Evolutionary conservation across 2,797 vertebrate species (phyloP).

Genomic region (Mormyrus proboscirostris): DNA sequence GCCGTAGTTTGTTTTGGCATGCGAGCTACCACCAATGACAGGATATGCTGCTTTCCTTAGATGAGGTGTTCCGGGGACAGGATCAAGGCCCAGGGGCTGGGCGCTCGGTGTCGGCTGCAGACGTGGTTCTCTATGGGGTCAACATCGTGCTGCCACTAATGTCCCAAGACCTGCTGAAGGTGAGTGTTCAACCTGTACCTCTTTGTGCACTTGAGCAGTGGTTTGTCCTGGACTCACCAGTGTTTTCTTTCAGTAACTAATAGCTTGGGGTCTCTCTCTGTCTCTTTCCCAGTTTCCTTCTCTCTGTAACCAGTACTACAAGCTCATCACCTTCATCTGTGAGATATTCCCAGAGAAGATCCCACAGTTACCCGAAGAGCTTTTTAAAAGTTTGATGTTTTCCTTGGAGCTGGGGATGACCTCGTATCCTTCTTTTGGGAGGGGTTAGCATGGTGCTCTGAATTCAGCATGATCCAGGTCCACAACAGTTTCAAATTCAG

Average conservation of each 20-base stretch:
- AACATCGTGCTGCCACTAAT: slow-evolving; percentile 95
- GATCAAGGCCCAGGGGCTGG: slow-evolving; percentile 78
- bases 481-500: not conserved
- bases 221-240: not conserved
- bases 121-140: slow-evolving; percentile 94
- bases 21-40: not conserved
- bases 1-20: not conserved
- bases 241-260: not conserved
- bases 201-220: not conserved
- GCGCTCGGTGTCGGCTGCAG: slow-evolving; percentile 86
- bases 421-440: slow-evolving; percentile 78
- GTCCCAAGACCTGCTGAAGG: slow-evolving; percentile 97
- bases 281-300: slow-evolving; percentile 81
- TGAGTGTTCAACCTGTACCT: slow-evolving; percentile 39
- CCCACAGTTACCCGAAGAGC: slow-evolving; percentile 93
- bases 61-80: slow-evolving; percentile 92
- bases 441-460: not conserved
- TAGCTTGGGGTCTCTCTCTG: not conserved
- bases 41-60: slow-evolving; percentile 47
- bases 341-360: slow-evolving; percentile 99
- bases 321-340: slow-evolving; percentile 99
- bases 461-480: no score
- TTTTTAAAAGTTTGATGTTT: slow-evolving; percentile 98
- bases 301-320: slow-evolving; percentile 98
- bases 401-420: slow-evolving; percentile 97